Evolutionary conservation across 2,113 vertebrate genomes (phyloP).

Genomic region (Amia ocellicauda): DNA sequence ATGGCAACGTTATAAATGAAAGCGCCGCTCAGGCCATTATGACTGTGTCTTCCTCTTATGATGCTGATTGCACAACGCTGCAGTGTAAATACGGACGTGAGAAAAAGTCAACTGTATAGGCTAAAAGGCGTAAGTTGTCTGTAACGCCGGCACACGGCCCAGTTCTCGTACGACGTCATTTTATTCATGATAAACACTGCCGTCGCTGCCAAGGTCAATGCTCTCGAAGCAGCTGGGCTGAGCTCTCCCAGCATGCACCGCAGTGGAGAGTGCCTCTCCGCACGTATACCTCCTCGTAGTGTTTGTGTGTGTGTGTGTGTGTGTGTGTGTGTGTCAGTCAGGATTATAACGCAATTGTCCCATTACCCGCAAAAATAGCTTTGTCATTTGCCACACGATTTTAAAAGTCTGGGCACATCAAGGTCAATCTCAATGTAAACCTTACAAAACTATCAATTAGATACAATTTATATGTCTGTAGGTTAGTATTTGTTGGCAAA

Average conservation of each 20-base stretch:
- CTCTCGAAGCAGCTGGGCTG: background rate
- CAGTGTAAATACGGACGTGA: background rate
- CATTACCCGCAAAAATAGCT: too few species aligned
- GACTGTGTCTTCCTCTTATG: background rate
- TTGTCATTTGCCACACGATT: too few species aligned
- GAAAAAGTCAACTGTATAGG: background rate
- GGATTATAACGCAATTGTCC: too few species aligned
- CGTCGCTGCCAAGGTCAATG: background rate
- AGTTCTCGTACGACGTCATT: too few species aligned
- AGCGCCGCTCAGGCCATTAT: background rate
- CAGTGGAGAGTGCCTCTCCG: background rate
- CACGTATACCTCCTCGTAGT: background rate
- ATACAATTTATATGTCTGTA: too few species aligned
- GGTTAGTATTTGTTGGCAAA: too few species aligned
- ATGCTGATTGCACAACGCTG: background rate
- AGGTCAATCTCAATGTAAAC: too few species aligned
- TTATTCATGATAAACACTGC: background rate
- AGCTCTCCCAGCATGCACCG: background rate
- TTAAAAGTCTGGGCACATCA: too few species aligned
- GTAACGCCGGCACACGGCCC: background rate
- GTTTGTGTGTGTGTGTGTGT: background rate
- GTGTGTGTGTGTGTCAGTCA: too few species aligned
- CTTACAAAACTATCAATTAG: too few species aligned
- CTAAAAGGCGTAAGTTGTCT: background rate
- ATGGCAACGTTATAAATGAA: background rate